A percentile compares a stretch with the other conserved stretches of the same genome.
Evolutionary conservation across 2,888 invertebrate genomes (phyloP).

Genomic region (Lumbricus terrestris): DNA sequence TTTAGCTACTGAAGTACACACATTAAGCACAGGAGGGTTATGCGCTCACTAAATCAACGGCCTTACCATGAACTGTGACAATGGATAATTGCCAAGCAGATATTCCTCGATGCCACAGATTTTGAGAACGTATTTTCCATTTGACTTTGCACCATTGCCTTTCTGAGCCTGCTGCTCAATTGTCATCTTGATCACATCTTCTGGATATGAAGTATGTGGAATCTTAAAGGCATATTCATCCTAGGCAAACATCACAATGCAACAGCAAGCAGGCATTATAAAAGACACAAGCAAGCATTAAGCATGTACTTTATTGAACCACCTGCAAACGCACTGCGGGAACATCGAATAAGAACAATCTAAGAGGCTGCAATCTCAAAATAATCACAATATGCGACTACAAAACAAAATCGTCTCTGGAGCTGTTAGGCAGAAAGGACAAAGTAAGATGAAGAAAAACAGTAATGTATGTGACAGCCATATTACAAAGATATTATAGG

Average conservation of each 20-base stretch:
- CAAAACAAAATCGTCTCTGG: no score
- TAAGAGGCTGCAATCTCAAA: no score
- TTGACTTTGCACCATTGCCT: not conserved
- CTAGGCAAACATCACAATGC: not conserved
- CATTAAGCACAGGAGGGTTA: not conserved
- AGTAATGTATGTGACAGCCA: no score
- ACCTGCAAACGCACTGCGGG: no score
- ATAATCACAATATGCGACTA: no score
- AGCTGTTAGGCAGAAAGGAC: no score
- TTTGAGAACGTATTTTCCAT: constrained; percentile 74
- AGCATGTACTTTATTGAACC: no score
- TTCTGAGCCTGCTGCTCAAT: not conserved
- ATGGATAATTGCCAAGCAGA: constrained; percentile 77
- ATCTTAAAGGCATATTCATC: not conserved
- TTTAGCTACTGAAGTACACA: no score
- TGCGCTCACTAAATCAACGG: not conserved
- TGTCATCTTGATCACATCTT: not conserved
- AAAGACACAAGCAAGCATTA: no score
- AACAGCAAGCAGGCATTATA: not conserved
- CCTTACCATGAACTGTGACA: constrained; percentile 73
- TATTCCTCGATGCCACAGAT: constrained; percentile 88
- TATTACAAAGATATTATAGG: no score
- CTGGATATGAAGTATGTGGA: not conserved
- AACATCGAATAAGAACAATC: no score
- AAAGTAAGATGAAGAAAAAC: no score